phyloP scores from a whole-genome alignment of 2,113 vertebrate species.

The Lasiurus borealis region DNA sequence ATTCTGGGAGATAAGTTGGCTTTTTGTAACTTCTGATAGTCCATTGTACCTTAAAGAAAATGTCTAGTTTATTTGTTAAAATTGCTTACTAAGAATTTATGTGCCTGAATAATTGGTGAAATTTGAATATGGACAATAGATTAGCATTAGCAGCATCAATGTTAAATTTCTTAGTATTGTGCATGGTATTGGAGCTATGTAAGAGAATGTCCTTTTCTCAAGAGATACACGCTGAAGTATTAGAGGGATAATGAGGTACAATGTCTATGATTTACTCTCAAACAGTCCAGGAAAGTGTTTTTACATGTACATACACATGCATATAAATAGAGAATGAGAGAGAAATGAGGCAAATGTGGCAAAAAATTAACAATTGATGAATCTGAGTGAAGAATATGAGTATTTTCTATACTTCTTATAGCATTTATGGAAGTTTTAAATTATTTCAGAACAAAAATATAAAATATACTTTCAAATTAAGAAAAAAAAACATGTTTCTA shows the following conservation, averaged over 20 bases:
- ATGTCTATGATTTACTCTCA: neutral
- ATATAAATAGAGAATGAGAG: neutral
- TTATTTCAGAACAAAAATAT: slow-evolving; percentile 41
- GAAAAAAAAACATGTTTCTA: slow-evolving; percentile 85
- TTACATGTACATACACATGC: neutral
- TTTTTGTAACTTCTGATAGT: slow-evolving; percentile 29
- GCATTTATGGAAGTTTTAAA: neutral
- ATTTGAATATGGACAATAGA: neutral
- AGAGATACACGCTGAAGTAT: neutral
- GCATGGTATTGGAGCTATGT: neutral
- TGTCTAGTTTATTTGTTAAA: neutral
- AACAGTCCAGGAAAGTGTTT: neutral
- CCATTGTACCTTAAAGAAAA: neutral
- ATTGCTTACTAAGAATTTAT: neutral
- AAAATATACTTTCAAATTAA: slow-evolving; percentile 70
- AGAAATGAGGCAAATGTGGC: neutral
- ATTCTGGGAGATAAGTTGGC: slow-evolving; percentile 5
- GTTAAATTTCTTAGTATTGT: neutral
- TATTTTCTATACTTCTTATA: slow-evolving; percentile 19
- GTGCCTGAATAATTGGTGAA: slow-evolving; percentile 34
- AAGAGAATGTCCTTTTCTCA: neutral
- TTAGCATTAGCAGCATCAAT: neutral
- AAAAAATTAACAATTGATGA: neutral
- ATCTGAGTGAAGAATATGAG: neutral
- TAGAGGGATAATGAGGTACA: neutral